Evolutionary conservation across 1,140 invertebrate genomes (phyloP), one percentile per base, ranked within the genome.

Genomic region (Campodea augens): DNA sequence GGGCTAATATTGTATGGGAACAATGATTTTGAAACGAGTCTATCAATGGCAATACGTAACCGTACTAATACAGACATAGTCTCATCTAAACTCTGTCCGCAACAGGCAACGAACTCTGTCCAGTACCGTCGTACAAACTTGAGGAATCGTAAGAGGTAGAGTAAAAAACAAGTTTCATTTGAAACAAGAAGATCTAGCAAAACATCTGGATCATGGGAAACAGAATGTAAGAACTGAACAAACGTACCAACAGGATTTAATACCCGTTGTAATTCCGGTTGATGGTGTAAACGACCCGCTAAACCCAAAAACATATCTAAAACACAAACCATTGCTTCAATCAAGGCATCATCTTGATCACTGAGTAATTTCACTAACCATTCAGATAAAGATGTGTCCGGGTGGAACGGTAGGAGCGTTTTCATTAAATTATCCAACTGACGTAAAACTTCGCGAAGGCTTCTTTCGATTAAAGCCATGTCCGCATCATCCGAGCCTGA

Each of bases 1-100:
- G 86, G 86, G 58, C 76, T 82, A 54, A 90, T 88, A 61, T 90
- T 88, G 58, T 90, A 90, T 1, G 85, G 83, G 59, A 89, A 89
- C 10, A 89, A 63, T 45, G 80, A 73, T 52, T 78, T 81, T 1
- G 78, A 76, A 5, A 88, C 83, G 48, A 90, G 64, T 56, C 82
- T 71, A 52, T 79, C 78, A 49, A 90, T 82, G 49, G 84, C 76
- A 50, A 83, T 65, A 49, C 82, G 71, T 22, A 90, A 63, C 45
- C 80, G 66, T 54, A 84, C 85, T 7, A 90, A 60, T 22, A 87
- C 76, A 44, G 75, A 71, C 84, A 89, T 89, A 22, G 78, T 82
- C 53, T 80, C 75, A 51, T 85, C 80, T 19, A 87, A 60, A 46
- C 79, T 79, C 50, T 76, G 69, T 46, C 75, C 78, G 59, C 82